These are phyloP conservation scores for Neoniphon sammara DNA, from an alignment of 2,797 vertebrate species.

Conservation along the genomic window DNA sequence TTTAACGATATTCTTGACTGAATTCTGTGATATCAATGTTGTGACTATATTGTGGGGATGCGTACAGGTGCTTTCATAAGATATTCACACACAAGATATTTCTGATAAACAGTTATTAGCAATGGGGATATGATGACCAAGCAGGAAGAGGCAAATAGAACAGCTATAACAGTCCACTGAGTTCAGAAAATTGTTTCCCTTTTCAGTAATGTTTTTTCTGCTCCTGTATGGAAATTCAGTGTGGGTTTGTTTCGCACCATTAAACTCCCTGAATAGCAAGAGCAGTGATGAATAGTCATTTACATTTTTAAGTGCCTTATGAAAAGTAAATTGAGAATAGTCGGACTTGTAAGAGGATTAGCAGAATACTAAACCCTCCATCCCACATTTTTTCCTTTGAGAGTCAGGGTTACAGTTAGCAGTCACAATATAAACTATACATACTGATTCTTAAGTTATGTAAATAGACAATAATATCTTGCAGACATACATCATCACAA, in stretches of 20 bases:
- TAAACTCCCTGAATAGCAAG: conserved; percentile 52
- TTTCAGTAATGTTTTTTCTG: conserved; percentile 23
- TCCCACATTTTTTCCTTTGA: conserved; percentile 36
- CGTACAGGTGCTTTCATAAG: no score
- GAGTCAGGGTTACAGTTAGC: conserved; percentile 18
- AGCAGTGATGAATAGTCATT: conserved; percentile 63
- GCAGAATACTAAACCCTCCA: conserved; percentile 62
- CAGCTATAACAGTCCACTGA: no score
- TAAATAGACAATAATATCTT: conserved; percentile 11
- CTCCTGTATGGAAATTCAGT: conserved; percentile 64
- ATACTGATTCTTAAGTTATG: not conserved
- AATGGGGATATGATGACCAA: no score
- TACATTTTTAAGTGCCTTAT: conserved; percentile 71
- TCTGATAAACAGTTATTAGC: no score
- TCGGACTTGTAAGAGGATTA: conserved; percentile 50
- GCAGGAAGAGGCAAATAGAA: no score
- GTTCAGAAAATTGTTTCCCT: no score
- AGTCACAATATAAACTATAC: not conserved
- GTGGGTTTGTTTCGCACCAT: conserved; percentile 62
- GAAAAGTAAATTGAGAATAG: conserved; percentile 56
- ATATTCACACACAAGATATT: no score
- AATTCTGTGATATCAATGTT: no score
- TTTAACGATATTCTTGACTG: no score
- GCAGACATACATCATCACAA: conserved; percentile 30
- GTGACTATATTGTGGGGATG: no score